Conservation (phyloP, 2,113 vertebrate genomes). For the Chascanopsetta lugubris region DNA sequence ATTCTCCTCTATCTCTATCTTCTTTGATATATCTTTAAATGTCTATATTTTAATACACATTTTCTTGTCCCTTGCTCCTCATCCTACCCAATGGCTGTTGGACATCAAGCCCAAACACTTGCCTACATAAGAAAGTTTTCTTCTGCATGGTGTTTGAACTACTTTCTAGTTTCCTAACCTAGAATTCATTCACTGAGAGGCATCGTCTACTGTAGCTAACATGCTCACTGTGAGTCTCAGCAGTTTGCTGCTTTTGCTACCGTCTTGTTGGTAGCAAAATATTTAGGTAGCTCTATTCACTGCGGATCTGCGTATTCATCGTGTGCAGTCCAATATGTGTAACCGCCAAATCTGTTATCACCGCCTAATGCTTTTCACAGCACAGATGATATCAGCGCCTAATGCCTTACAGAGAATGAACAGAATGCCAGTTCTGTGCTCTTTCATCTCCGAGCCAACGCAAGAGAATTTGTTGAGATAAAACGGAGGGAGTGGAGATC, state of each 20-base stretch:
- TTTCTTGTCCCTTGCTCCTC: neutral
- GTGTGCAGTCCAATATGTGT: slow-evolving; percentile 66
- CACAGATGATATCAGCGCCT: slow-evolving; percentile 48
- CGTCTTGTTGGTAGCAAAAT: slow-evolving; percentile 48
- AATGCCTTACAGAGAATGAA: slow-evolving; percentile 46
- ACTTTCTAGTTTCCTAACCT: slow-evolving; percentile 10
- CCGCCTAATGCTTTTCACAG: slow-evolving; percentile 57
- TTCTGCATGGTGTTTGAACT: neutral
- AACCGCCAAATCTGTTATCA: slow-evolving; percentile 60
- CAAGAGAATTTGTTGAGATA: slow-evolving; percentile 43
- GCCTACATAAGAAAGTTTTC: slow-evolving; percentile 7
- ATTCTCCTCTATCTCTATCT: too few species aligned
- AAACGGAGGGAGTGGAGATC: slow-evolving; percentile 39
- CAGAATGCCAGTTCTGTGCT: slow-evolving; percentile 43
- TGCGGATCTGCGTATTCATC: slow-evolving; percentile 49
- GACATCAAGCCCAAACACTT: neutral
- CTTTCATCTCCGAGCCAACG: slow-evolving; percentile 60
- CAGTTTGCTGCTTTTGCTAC: neutral
- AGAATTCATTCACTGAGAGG: slow-evolving; percentile 5
- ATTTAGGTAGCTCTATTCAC: slow-evolving; percentile 38
- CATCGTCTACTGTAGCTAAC: slow-evolving; percentile 20
- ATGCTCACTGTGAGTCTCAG: slow-evolving; percentile 33
- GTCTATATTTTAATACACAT: neutral
- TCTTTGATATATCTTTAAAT: too few species aligned
- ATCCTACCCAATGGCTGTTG: neutral